Percentiles rank a stretch among this genome's conserved stretches.
Evolutionary conservation across 2,888 invertebrate genomes (phyloP).

Genomic region (Lacanobia oleracea): DNA sequence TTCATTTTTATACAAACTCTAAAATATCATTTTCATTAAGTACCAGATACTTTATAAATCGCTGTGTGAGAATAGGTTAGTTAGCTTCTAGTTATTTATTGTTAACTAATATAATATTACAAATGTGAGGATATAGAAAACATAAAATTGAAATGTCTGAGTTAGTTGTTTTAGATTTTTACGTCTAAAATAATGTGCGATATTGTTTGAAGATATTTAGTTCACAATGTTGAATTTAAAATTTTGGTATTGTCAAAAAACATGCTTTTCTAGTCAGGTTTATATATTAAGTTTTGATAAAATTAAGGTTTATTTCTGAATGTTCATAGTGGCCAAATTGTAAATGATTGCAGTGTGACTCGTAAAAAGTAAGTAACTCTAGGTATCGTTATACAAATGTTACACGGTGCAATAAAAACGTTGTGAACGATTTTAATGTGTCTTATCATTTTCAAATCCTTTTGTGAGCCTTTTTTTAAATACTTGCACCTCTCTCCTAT

Average conservation of each 20-base stretch:
- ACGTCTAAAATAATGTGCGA: neutral
- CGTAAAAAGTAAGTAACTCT: constrained; percentile 51
- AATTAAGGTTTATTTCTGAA: constrained; percentile 7
- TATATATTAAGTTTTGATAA: constrained; percentile 1
- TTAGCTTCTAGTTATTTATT: constrained; percentile 51
- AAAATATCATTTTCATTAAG: constrained; percentile 50
- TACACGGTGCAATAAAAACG: constrained; percentile 86
- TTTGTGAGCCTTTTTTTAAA: neutral
- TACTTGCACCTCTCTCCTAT: too few species aligned
- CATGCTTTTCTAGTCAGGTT: neutral
- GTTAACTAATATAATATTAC: constrained; percentile 48
- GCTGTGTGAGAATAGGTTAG: constrained; percentile 48
- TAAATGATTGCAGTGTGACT: constrained; percentile 60
- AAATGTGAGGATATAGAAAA: constrained; percentile 16
- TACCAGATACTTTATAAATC: constrained; percentile 35
- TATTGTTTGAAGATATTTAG: neutral
- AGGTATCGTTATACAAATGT: constrained; percentile 82
- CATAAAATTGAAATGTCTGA: constrained; percentile 4
- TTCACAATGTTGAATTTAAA: neutral
- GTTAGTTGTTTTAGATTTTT: constrained; percentile 27
- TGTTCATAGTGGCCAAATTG: constrained; percentile 62
- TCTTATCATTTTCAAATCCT: constrained; percentile 39
- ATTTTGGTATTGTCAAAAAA: neutral
- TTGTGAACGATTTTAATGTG: constrained; percentile 80
- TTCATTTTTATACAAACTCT: constrained; percentile 23